Base-by-base conservation (phyloP, 2,888 invertebrate genomes). In the Spodoptera exigua region DNA sequence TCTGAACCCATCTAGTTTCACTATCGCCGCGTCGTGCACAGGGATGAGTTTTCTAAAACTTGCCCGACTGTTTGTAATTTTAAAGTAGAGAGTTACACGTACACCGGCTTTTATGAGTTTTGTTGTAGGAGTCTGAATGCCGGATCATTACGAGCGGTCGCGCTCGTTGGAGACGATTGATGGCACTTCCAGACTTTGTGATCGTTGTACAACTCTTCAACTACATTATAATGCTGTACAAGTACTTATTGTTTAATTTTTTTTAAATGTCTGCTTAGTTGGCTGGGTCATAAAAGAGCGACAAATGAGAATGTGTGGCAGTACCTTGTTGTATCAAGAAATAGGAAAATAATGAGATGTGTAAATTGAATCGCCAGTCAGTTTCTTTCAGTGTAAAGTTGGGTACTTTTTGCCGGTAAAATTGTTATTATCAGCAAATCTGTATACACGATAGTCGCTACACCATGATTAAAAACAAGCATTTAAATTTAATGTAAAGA, bases 61-160 rank as follows among this genome's bases (percentile, higher is more conserved):
- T 92, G 82, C 82, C 85, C 89, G 88, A 87, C 91, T 90, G 92
- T 91, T 91, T 89, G 91, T 91, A 92, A 92, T 92, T 91, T 91
- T 90, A 90, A 91, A 91, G 91, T 87, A 89, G 88, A 89, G 88
- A 89, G 87, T 87, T 89, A 87, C 87, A 88, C 85, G 88, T 84
- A 82, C 78, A 73, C 74, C 54, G 72, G 83, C 85, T 87, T 90
- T 90, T 91, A 91, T 91, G 90, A 91, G 90, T 89, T 91, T 89
- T 86, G 89, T 89, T 89, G 83, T 81, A 86, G 75, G 65, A 55
- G 72, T 76, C 72, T 79, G 81, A 84, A 82, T 82, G 80, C 77
- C 63, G 66, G 70, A 65, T 75, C 73, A 78, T 77, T 77, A 77
- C 70, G 69, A 41, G 47, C 45, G 48, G 48, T 47, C 41, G 72